Conservation (phyloP, 1,140 invertebrate genomes). For the Phymastichus coffea region DNA sequence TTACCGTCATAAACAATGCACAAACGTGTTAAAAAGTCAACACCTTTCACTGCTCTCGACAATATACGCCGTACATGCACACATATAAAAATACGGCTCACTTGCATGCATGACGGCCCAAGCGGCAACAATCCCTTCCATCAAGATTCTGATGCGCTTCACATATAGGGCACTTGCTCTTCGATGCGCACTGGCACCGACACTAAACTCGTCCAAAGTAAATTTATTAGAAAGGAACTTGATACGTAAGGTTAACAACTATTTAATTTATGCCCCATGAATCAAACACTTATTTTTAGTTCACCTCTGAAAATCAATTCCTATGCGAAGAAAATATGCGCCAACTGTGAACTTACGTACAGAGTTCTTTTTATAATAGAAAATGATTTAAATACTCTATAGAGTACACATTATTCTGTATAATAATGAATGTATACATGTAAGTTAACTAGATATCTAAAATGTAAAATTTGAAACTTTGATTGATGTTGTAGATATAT, state of each 20-base stretch:
- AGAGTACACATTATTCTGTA: too few relatives aligned
- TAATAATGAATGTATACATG: too few relatives aligned
- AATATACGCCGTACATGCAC: not conserved
- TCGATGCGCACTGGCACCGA: constrained; percentile 30
- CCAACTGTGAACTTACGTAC: not conserved
- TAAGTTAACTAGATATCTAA: too few relatives aligned
- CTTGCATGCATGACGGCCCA: constrained; percentile 44
- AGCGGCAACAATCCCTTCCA: constrained; percentile 35
- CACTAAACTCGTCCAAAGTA: too few relatives aligned
- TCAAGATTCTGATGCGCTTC: constrained; percentile 48
- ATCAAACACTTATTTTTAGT: constrained; percentile 1
- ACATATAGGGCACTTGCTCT: constrained; percentile 54
- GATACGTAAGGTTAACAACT: constrained; percentile 11
- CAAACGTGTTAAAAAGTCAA: constrained; percentile 21
- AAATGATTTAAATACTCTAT: too few relatives aligned
- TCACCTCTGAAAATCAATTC: constrained; percentile 11
- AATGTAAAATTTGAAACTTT: too few relatives aligned
- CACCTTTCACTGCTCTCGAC: constrained; percentile 34
- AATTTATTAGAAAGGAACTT: constrained; percentile 11
- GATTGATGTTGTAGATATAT: too few relatives aligned
- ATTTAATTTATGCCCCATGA: constrained; percentile 22
- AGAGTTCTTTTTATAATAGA: too few relatives aligned
- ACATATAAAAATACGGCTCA: too few relatives aligned
- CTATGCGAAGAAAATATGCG: not conserved
- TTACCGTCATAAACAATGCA: constrained; percentile 8